Conservation (phyloP, 2,113 vertebrate genomes). For the Loxodonta africana region DNA sequence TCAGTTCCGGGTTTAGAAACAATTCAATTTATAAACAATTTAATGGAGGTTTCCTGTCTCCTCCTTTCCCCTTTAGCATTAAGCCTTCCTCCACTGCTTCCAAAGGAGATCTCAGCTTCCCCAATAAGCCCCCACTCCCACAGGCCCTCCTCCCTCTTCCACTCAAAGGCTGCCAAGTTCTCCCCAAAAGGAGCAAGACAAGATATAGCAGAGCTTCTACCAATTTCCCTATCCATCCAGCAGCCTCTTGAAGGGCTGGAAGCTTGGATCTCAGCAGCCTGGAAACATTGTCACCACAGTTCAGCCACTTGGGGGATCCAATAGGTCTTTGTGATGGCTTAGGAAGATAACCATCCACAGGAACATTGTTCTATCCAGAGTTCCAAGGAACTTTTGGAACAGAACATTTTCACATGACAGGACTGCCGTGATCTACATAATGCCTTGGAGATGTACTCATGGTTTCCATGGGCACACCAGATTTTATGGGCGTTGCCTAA, state of each 20-base stretch:
- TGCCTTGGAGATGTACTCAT: constrained; percentile 26
- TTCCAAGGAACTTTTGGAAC: constrained; percentile 71
- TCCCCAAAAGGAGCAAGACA: constrained; percentile 55
- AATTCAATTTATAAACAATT: constrained; percentile 84
- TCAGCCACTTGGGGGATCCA: constrained; percentile 61
- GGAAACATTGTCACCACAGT: constrained; percentile 42
- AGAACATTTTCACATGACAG: constrained; percentile 68
- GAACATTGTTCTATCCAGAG: constrained; percentile 60
- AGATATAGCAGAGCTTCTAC: background rate
- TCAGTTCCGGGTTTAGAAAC: constrained; percentile 81
- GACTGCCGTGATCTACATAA: constrained; percentile 47
- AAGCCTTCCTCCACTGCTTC: constrained; percentile 75
- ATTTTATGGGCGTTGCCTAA: constrained; percentile 73
- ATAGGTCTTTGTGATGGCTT: constrained; percentile 63
- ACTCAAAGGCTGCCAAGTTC: constrained; percentile 37
- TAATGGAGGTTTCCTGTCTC: constrained; percentile 82
- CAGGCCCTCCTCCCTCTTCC: constrained; percentile 40
- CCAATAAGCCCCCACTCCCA: constrained; percentile 26
- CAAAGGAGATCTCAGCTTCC: constrained; percentile 70
- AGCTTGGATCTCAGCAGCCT: background rate
- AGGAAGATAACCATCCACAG: constrained; percentile 69
- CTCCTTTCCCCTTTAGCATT: constrained; percentile 80
- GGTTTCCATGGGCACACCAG: constrained; percentile 61
- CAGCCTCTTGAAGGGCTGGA: background rate
- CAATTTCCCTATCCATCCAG: background rate